A percentile compares a stretch with the other conserved stretches of the same genome.
phyloP scores from a whole-genome alignment of 2,797 vertebrate genomes.

The Pseudochirops corinnae region DNA sequence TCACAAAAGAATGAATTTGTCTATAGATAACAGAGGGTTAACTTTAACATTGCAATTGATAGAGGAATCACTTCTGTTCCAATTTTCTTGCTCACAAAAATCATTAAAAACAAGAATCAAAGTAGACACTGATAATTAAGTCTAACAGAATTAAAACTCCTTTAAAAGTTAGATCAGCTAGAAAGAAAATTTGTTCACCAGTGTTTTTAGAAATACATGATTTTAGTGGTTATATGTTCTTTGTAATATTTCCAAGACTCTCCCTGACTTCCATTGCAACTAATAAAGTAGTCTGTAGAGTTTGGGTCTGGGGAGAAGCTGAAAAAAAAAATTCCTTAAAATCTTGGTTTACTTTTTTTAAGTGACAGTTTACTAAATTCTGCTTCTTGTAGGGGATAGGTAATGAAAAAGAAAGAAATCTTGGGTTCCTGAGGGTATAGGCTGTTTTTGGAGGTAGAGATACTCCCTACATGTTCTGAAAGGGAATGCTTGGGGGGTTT shows the following conservation, averaged over 20 bases:
- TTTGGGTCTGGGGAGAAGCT: not conserved
- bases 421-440: not conserved
- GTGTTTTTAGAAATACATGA: not conserved
- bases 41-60: not conserved
- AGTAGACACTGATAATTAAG: conserved; percentile 22
- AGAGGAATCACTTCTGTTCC: not conserved
- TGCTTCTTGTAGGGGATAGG: not conserved
- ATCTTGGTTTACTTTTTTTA: conserved; percentile 29
- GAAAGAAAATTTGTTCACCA: conserved; percentile 38
- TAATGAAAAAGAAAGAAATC: conserved; percentile 18
- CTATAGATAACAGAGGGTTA: not conserved
- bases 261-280: conserved; percentile 9
- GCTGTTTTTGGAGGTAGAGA: not conserved
- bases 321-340: not conserved
- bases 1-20: not conserved
- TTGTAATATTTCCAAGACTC: conserved; percentile 25
- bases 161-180: conserved; percentile 28
- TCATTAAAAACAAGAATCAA: conserved; percentile 40
- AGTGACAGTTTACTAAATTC: conserved; percentile 23
- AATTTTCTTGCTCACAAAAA: not conserved
- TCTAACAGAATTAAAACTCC: conserved; percentile 10
- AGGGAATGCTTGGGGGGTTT: not conserved
- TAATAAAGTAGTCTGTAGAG: not conserved
- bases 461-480: not conserved
- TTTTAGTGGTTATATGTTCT: conserved; percentile 20